Percentiles rank a stretch among this genome's conserved stretches.
Conservation (phyloP, 1,140 invertebrate genomes). For the Drosophila mojavensis region DNA sequence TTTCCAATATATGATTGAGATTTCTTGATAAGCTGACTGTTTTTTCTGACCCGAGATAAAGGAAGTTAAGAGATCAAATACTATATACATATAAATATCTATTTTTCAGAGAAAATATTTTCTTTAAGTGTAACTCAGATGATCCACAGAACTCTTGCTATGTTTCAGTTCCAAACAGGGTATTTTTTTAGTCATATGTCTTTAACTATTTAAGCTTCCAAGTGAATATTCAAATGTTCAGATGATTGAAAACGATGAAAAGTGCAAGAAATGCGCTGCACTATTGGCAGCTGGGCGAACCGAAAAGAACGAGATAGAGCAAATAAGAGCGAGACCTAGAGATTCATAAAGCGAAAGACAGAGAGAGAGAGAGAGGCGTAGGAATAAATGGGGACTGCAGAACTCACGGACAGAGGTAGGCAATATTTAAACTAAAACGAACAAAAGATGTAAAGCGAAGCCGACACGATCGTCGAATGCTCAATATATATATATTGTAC, state of each 20-base stretch:
- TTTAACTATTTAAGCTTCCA: conserved; percentile 2
- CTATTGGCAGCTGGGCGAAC: conserved; percentile 69
- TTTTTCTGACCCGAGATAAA: no score
- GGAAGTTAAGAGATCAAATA: neutral
- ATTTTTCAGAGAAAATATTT: no score
- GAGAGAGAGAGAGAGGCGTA: neutral
- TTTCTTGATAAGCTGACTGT: no score
- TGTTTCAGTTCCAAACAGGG: neutral
- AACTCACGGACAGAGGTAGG: conserved; percentile 47
- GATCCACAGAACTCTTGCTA: no score
- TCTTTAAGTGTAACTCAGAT: no score
- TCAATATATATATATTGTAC: no score
- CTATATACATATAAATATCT: neutral
- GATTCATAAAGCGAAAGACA: neutral
- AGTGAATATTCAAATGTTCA: conserved; percentile 15
- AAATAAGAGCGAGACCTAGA: neutral
- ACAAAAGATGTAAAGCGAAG: conserved; percentile 82
- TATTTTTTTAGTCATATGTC: neutral
- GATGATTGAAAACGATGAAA: conserved; percentile 81
- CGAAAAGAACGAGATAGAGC: neutral
- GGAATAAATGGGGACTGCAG: neutral
- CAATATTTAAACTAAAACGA: conserved; percentile 82
- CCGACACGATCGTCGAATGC: conserved; percentile 51
- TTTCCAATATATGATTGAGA: no score
- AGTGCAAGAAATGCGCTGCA: conserved; percentile 74